A percentile compares a stretch with the other conserved stretches of the same genome.
These are phyloP conservation scores for Pandemis cinnamomeana DNA, from an alignment of 2,888 invertebrate species.

Conservation along the genomic window DNA sequence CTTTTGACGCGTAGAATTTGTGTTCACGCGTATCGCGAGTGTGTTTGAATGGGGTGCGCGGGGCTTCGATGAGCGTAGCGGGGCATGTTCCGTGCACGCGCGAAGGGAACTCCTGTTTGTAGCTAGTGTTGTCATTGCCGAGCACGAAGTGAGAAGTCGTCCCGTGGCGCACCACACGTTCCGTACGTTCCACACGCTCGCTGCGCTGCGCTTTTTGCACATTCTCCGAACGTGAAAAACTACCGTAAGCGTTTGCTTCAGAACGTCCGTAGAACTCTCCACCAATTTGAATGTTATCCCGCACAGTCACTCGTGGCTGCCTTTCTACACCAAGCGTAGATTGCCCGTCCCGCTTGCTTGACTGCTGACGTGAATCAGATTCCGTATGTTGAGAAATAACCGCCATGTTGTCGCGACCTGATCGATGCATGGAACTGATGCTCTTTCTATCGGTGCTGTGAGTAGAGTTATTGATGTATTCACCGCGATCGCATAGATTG, in stretches of 20 bases:
- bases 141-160: conserved; percentile 91
- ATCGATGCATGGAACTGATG: conserved; percentile 91
- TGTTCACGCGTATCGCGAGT: conserved; percentile 93
- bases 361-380: conserved; percentile 65
- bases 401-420: conserved; percentile 82
- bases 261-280: conserved; percentile 90
- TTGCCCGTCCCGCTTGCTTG: conserved; percentile 80
- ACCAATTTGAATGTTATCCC: conserved; percentile 89
- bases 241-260: conserved; percentile 88
- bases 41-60: conserved; percentile 91
- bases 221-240: conserved; percentile 83
- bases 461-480: conserved; percentile 87
- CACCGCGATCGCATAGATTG: conserved; percentile 90
- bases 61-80: conserved; percentile 90
- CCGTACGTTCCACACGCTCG: conserved; percentile 85
- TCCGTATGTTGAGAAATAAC: conserved; percentile 82
- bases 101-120: conserved; percentile 91
- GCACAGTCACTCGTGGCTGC: conserved; percentile 85
- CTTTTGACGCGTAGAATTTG: conserved; percentile 91
- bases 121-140: conserved; percentile 88
- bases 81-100: conserved; percentile 91
- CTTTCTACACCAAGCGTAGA: conserved; percentile 84
- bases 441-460: conserved; percentile 90
- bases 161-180: conserved; percentile 85
- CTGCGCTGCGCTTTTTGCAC: conserved; percentile 75